Evolutionary conservation across 2,113 vertebrate species (phyloP).

Genomic region (Bettongia penicillata): DNA sequence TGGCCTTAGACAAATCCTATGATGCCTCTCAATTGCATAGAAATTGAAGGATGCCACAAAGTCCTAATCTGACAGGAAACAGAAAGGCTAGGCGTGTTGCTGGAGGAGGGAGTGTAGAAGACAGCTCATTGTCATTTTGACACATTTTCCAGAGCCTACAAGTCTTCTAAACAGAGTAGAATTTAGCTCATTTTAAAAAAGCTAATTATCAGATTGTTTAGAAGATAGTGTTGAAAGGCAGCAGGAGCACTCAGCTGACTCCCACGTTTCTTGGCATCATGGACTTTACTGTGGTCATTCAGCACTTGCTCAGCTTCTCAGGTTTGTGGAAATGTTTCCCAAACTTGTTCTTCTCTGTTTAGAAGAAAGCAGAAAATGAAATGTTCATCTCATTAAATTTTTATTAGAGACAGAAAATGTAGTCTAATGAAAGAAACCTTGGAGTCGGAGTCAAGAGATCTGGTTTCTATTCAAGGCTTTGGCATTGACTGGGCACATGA

Average conservation of each 20-base stretch:
- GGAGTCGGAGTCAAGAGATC: neutral
- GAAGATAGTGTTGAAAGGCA: neutral
- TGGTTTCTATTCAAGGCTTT: neutral
- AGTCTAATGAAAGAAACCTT: neutral
- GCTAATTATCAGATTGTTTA: neutral
- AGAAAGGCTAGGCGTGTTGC: neutral
- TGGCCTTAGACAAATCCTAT: neutral
- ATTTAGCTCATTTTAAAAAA: neutral
- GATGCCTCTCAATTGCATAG: neutral
- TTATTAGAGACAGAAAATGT: neutral
- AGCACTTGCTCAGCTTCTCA: neutral
- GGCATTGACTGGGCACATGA: neutral
- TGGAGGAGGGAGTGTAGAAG: neutral
- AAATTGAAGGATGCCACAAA: neutral
- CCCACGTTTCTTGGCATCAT: neutral
- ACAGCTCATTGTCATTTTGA: neutral
- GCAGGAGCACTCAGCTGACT: neutral
- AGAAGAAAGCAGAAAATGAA: neutral
- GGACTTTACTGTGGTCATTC: neutral
- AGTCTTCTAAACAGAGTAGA: neutral
- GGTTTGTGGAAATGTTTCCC: neutral
- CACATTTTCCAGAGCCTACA: neutral
- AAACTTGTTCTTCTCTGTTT: neutral
- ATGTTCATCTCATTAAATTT: neutral
- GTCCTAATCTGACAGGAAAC: neutral